Evolutionary conservation across 1,140 invertebrate species (phyloP), one percentile per base, ranked within the genome.

Genomic region (Sarcophaga peregrina): DNA sequence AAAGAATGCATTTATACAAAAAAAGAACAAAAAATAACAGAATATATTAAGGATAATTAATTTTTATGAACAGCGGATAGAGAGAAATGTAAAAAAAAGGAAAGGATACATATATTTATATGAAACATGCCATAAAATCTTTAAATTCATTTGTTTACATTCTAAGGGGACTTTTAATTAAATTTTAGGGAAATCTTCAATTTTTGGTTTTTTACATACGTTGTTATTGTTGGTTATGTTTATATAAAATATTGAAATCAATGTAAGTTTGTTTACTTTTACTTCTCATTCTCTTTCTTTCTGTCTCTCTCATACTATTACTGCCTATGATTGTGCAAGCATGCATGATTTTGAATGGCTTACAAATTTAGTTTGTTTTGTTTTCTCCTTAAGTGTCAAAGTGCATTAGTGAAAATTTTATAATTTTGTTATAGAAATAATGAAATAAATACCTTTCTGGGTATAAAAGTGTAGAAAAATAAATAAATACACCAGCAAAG

Each of bases 221-320:
- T 17, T 11, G 20, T 78, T 50, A 50, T 78, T 78, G 3, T 68
- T 68, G 62, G 17, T 68, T 4, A 7, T 76, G 74, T 47, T 76
- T 76, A 76, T 78, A n/a, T 78, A 47, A 78, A 78, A 25, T 78
- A 52, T 78, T 76, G 45, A 47, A 76, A 76, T 20, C 75, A 52
- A 78, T 78, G n/a, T 25, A 78, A 78, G 75, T 78, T 78, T 78
- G 75, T 78, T 78, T 50, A 20, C 37, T 52, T 50, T 15, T 47
- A 10, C 47, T 48, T 37, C 52, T 15, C 25, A 37, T 4, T 37
- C 25, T 37, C 25, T 37, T 37, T 37, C 25, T 37, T 37, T 37
- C 25, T 1, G 1, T 37, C 25, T 37, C 25, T 37, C 25, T 37
- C 25, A 2, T 4, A 37, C 25, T 37, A 4, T 37, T 37, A 1